These are phyloP conservation scores for Habropoda laboriosa DNA, from an alignment of 1,140 invertebrate genomes.

Conservation along the genomic window DNA sequence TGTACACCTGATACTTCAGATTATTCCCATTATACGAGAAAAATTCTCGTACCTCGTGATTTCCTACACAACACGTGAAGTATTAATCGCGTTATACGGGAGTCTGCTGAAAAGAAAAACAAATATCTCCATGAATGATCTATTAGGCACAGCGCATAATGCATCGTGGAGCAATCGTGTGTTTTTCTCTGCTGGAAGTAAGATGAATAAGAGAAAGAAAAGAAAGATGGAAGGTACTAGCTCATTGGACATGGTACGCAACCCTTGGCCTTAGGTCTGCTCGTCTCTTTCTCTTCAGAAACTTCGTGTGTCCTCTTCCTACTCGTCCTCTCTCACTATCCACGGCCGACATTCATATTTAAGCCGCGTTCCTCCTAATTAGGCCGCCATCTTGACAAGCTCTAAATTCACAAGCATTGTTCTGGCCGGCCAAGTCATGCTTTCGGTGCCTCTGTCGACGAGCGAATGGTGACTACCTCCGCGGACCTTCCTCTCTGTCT, in stretches of 20 bases:
- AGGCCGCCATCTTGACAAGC: constrained; percentile 63
- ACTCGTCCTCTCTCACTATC: not conserved
- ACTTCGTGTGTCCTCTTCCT: constrained; percentile 9
- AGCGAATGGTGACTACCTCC: constrained; percentile 26
- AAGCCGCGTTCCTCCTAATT: constrained; percentile 71
- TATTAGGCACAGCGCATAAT: constrained; percentile 14
- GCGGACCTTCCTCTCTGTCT: not conserved
- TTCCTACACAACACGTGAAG: too few species aligned
- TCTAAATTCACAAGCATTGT: constrained; percentile 66
- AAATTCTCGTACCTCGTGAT: too few species aligned
- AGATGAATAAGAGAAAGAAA: constrained; percentile 32
- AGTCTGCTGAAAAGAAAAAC: too few species aligned
- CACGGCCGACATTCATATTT: constrained; percentile 69
- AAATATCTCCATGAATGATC: constrained; percentile 16
- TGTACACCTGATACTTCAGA: too few species aligned
- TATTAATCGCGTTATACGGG: too few species aligned
- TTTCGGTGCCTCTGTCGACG: constrained; percentile 33
- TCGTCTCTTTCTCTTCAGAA: constrained; percentile 15
- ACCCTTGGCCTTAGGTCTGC: constrained; percentile 26
- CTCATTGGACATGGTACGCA: constrained; percentile 25
- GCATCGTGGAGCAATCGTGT: constrained; percentile 2
- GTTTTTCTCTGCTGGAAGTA: constrained; percentile 7
- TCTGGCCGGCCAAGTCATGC: constrained; percentile 47
- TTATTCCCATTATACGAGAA: too few species aligned
- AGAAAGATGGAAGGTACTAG: too few species aligned